Conservation (phyloP, 2,888 invertebrate species). For the Globia sparganii region DNA sequence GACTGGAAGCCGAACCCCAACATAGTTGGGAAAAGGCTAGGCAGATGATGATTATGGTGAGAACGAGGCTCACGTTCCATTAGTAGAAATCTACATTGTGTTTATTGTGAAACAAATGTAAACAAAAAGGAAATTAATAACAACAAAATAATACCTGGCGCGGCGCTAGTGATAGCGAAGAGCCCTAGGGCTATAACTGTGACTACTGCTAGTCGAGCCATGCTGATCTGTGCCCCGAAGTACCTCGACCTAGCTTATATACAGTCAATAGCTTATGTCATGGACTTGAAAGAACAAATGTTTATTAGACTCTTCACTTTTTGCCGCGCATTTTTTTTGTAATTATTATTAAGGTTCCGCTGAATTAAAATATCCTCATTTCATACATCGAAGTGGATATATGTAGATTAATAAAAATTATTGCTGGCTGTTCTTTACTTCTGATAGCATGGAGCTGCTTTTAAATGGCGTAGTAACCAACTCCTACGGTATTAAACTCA, state of each 20-base stretch:
- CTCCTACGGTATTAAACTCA: no score
- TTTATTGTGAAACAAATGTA: neutral
- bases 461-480: no score
- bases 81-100: neutral
- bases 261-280: constrained; percentile 79
- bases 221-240: constrained; percentile 73
- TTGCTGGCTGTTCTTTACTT: constrained; percentile 4
- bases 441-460: neutral
- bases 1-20: no score
- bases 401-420: constrained; percentile 20
- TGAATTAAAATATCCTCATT: constrained; percentile 38
- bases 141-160: constrained; percentile 77
- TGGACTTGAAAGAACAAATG: constrained; percentile 63
- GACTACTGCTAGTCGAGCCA: constrained; percentile 81
- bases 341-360: constrained; percentile 69
- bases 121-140: constrained; percentile 10
- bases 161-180: constrained; percentile 78
- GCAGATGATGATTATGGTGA: no score
- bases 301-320: constrained; percentile 76
- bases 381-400: constrained; percentile 2
- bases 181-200: constrained; percentile 81
- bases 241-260: constrained; percentile 74
- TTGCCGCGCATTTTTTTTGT: constrained; percentile 72
- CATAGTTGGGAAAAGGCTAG: no score
- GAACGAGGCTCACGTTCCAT: neutral